Evolutionary conservation across 2,797 vertebrate species (phyloP), one percentile per base, ranked within the genome.

Genomic region (Numenius phaeopus): DNA sequence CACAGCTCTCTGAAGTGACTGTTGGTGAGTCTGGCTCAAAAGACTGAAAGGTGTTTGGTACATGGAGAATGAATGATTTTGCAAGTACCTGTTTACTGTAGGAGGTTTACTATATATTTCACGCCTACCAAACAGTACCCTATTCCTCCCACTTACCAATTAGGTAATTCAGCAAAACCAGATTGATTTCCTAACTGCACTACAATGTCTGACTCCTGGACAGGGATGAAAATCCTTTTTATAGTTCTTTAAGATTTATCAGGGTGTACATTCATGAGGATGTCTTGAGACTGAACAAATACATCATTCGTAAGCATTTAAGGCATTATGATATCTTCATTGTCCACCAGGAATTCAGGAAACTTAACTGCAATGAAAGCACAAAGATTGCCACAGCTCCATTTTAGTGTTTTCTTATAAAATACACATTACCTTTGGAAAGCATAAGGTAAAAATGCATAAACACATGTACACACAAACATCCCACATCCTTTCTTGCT

Each of bases 231-330:
- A 93, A 94, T 77, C 32, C 23, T 70, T 89, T 87, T 64, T 76
- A 29, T 32, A 67, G 16, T 65, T 86, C 72, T 86, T 54, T 40
- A 37, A 80, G 54, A 65, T 57, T 85, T 73, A 54, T 55, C 29
- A 26, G n/a, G 29, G 80, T 59, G 76, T 57, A 82, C 50, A 79
- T 77, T 83, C 7, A 54, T 32, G 18, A 46, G 72, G 32, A 29
- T 69, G n/a, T 58, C 39, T 80, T 83, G 89, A 89, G 61, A 70
- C 69, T 87, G 64, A 90, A 92, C 27, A 87, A 92, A 87, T 59
- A 55, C 9, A 58, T 71, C 61, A 70, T 70, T 80, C 81, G 26
- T 71, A 81, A 92, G 27, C 14, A 78, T 83, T 93, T 52, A 82
- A 88, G 47, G 15, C 64, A 61, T 52, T 77, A 29, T 21, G 24